Evolutionary conservation across 1,140 invertebrate species (phyloP), one percentile per base, ranked within the genome.

Genomic region (Reticulitermes speratus): DNA sequence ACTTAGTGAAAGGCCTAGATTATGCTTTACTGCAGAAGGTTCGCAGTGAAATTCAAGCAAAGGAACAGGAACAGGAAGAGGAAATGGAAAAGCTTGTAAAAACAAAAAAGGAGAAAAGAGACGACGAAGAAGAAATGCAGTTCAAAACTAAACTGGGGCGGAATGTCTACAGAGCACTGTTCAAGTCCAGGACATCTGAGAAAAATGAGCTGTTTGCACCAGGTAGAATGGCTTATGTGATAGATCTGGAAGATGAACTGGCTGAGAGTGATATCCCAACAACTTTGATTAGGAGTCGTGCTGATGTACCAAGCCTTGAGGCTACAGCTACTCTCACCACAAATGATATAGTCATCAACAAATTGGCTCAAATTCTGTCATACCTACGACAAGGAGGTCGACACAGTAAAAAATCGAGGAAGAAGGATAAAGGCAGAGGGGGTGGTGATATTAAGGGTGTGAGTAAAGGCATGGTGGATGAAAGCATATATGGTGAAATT

Each of bases 1-100:
- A 99, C 92, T 98, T 99, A 93, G 99, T 99, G 85, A 99, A 99
- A 93, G 99, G 99, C 91, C 93, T 99, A 19, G 99, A 99, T 95
- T 99, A 99, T 92, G 99, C 99, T 14, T 91, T 99, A n/a, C 91
- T 99, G 83, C 98, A 99, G 91, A 99, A 99, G 89, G 92, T 92
- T 12, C 89, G 92, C 90, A 96, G 96, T 88, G 97, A 98, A 91
- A 97, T 98, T 87, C 93, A 94, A 87, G 93, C 93, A 6, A 95
- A 96, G 87, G 96, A 97, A 89, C 92, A 94, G 55, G 97, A 98
- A 90, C 95, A 97, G 89, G 96, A 98, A 88, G 94, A 96, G 32
- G 95, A 97, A 89, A 94, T 97, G 92, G 96, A 97, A 88, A 93
- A 94, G 87, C 88, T 96, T 8, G 94, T 94, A 0, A 90, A 84